phyloP scores from a whole-genome alignment of 2,888 invertebrate genomes.

The Yponomeuta malinellus region DNA sequence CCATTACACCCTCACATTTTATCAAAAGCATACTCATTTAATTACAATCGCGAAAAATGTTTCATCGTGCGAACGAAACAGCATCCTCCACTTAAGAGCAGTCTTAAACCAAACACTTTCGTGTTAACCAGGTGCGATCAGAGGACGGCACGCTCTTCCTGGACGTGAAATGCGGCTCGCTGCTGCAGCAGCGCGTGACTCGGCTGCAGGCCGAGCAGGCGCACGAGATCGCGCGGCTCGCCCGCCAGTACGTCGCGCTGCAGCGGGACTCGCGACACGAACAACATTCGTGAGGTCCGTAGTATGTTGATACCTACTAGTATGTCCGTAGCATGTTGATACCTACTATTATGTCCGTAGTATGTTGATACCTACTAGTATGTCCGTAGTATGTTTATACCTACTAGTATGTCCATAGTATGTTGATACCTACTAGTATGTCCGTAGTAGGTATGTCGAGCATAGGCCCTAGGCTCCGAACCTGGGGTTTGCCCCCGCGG shows the following conservation, averaged over 20 bases:
- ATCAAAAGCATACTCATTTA: too few species aligned
- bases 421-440: too few species aligned
- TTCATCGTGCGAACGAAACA: too few species aligned
- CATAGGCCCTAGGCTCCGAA: too few species aligned
- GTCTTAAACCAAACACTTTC: too few species aligned
- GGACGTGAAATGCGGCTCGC: conserved; percentile 97
- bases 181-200: conserved; percentile 96
- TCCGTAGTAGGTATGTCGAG: too few species aligned
- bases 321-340: background rate
- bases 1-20: too few species aligned
- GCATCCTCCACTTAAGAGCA: too few species aligned
- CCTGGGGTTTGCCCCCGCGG: too few species aligned
- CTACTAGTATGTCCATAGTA: too few species aligned
- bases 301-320: background rate
- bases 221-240: conserved; percentile 96
- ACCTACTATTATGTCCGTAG: background rate
- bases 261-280: conserved; percentile 56
- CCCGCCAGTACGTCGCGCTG: conserved; percentile 97
- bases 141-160: conserved; percentile 93
- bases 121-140: conserved; percentile 78
- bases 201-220: conserved; percentile 98
- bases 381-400: background rate
- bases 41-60: too few species aligned
- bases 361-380: background rate
- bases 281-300: conserved; percentile 16